Evolutionary conservation across 2,888 invertebrate species (phyloP), one percentile per base, ranked within the genome.

Genomic region (Papilio elwesi): DNA sequence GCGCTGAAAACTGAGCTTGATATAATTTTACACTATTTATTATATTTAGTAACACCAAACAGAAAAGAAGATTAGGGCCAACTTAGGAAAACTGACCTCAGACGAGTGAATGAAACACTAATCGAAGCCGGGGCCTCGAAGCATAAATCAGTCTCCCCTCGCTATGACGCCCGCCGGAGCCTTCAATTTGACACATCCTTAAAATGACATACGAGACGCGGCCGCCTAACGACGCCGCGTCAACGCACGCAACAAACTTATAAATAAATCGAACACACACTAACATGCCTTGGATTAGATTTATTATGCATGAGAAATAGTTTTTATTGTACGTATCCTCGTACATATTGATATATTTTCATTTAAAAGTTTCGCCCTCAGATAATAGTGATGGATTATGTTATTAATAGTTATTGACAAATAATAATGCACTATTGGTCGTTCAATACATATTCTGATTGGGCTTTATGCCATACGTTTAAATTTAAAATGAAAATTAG

Each of bases 181-280:
- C 93, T 93, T 93, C 93, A 93, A 93, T 93, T 93, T 93, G 91
- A 92, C 90, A 92, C 93, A 93, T 93, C 93, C 93, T 93, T 93
- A 93, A 93, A 93, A 93, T 93, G 93, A 93, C 93, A 93, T 91
- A 93, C 90, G 93, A 93, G 91, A 91, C 87, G 87, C 81, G 86
- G 86, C 83, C 85, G 87, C 89, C 88, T 93, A 92, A 93, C 92
- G 93, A 93, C 83, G 81, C 83, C 81, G 86, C 89, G 87, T 76
- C 78, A 76, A 75, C 76, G 74, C 77, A 73, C 73, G 74, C 76
- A 57, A 68, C 76, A 70, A 53, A 69, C 73, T 74, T 79, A 77
- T 77, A 79, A 78, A 78, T 78, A 77, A 78, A 73, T 69, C 68
- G 57, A 76, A 74, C n/a, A 68, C 74, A 75, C 74, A 74, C 69